Percentiles rank a stretch among this genome's conserved stretches.
Conservation (phyloP, 2,888 invertebrate genomes). For the Anorthoa munda region DNA sequence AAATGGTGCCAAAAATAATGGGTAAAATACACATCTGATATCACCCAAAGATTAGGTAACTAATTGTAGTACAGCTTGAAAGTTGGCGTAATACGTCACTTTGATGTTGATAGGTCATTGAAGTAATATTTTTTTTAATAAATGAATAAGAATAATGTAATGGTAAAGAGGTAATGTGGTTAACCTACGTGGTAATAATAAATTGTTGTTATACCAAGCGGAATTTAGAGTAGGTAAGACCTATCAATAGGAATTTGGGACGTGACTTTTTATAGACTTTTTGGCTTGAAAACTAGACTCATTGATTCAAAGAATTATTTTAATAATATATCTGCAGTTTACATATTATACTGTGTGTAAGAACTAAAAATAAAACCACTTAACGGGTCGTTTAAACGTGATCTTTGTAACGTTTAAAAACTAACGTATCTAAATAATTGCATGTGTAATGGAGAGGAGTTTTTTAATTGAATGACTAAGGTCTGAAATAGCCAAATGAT, state of each 20-base stretch:
- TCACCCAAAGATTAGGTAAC: neutral
- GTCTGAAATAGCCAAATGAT: slow-evolving; percentile 35
- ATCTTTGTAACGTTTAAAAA: slow-evolving; percentile 30
- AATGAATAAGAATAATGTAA: too few relatives aligned
- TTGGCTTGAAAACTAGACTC: neutral
- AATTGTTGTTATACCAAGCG: too few relatives aligned
- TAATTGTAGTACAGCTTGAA: neutral
- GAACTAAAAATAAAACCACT: slow-evolving; percentile 49
- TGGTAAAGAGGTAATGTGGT: too few relatives aligned
- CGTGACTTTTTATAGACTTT: too few relatives aligned
- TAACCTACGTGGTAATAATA: too few relatives aligned
- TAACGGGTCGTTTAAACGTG: slow-evolving; percentile 15
- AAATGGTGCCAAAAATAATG: neutral
- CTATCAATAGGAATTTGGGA: too few relatives aligned
- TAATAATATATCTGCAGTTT: neutral
- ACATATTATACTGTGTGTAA: neutral
- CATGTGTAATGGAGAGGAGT: slow-evolving; percentile 7
- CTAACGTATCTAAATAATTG: slow-evolving; percentile 35
- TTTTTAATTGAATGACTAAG: slow-evolving; percentile 37
- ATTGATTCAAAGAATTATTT: neutral
- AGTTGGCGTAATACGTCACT: neutral
- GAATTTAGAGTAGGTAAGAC: too few relatives aligned
- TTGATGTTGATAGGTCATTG: neutral
- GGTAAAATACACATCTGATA: neutral
- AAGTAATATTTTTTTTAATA: too few relatives aligned